These are phyloP conservation scores for Caenorhabditis virilis DNA, from an alignment of 2,888 invertebrate species.

Conservation along the genomic window DNA sequence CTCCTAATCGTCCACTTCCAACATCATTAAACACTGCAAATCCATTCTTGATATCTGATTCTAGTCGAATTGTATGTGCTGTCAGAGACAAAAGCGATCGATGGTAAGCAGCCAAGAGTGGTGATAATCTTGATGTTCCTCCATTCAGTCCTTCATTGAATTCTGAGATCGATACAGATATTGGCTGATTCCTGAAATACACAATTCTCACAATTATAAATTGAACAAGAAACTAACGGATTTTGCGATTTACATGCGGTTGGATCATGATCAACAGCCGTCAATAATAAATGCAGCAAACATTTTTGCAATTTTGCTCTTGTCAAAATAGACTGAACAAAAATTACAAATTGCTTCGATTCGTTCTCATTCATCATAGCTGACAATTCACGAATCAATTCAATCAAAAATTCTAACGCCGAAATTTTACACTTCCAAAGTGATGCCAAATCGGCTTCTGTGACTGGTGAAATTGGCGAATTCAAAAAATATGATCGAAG, in stretches of 20 bases:
- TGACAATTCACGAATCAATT: conserved; percentile 58
- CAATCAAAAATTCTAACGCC: conserved; percentile 63
- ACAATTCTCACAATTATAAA: background rate
- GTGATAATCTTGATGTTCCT: conserved; percentile 42
- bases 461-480: conserved; percentile 72
- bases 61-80: conserved; percentile 63
- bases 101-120: conserved; percentile 60
- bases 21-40: conserved; percentile 44
- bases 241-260: conserved; percentile 5
- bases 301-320: conserved; percentile 80
- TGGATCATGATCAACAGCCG: conserved; percentile 72
- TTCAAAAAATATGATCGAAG: conserved; percentile 81
- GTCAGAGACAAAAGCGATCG: conserved; percentile 61
- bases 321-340: conserved; percentile 58
- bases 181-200: conserved; percentile 13
- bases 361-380: conserved; percentile 59
- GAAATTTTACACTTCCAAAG: conserved; percentile 68
- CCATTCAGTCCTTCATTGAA: conserved; percentile 63
- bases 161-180: conserved; percentile 63
- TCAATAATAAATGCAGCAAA: conserved; percentile 80
- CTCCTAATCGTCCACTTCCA: background rate
- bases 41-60: conserved; percentile 61
- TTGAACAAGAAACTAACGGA: conserved; percentile 2
- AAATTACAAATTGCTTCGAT: conserved; percentile 74
- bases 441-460: conserved; percentile 55